phyloP scores from a whole-genome alignment of 1,140 invertebrate species.

The Drosophila mojavensis region DNA sequence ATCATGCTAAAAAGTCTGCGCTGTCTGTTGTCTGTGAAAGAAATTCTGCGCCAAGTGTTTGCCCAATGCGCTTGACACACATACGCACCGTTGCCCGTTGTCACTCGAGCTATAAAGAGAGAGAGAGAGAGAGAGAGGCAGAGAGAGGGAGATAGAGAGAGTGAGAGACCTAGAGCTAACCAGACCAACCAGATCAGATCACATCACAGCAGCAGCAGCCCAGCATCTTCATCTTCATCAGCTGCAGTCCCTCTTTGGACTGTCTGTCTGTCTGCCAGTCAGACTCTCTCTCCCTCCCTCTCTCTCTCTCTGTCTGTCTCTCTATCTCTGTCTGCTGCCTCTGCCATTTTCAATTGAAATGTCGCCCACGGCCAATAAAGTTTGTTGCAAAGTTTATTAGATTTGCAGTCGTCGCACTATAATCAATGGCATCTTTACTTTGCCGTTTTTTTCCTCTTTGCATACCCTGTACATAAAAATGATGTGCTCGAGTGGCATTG shows the following conservation, averaged over 20 bases:
- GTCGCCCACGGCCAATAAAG: conserved; percentile 73
- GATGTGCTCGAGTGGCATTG: not conserved
- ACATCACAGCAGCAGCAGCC: conserved; percentile 2
- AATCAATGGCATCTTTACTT: conserved; percentile 27
- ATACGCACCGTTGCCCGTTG: conserved; percentile 46
- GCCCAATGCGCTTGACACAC: conserved; percentile 76
- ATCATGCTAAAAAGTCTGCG: conserved; percentile 42
- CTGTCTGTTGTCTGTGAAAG: conserved; percentile 48
- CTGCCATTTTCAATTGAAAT: conserved; percentile 68
- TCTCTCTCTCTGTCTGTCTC: conserved; percentile 14
- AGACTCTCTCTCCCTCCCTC: not conserved
- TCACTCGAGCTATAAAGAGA: not conserved
- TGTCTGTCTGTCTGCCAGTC: conserved; percentile 1
- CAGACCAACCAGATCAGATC: conserved; percentile 2
- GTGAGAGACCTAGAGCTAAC: not conserved
- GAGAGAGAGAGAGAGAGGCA: not conserved
- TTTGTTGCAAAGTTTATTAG: conserved; percentile 56
- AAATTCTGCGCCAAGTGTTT: conserved; percentile 64
- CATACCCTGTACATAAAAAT: not conserved
- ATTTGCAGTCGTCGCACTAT: conserved; percentile 37
- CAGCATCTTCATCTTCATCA: conserved; percentile 27
- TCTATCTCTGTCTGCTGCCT: conserved; percentile 20
- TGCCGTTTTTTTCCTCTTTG: not conserved
- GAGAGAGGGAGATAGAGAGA: not conserved
- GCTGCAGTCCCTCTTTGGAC: conserved; percentile 31